These are phyloP conservation scores for Phthorimaea operculella DNA, from an alignment of 1,140 invertebrate species.

Conservation along the genomic window DNA sequence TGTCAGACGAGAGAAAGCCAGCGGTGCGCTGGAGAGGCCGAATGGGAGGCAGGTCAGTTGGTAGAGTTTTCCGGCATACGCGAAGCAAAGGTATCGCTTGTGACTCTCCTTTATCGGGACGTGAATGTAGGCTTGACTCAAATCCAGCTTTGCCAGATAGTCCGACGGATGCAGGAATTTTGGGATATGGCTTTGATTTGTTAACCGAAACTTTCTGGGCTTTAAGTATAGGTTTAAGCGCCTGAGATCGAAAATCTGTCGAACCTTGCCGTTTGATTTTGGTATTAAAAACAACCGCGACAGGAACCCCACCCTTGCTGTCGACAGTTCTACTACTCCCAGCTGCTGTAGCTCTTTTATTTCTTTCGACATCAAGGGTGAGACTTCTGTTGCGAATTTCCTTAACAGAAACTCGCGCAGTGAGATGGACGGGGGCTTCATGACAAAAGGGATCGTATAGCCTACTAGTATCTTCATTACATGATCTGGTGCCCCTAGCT, in stretches of 20 bases:
- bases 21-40: background rate
- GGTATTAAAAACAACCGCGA: constrained; percentile 12
- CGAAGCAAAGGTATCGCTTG: constrained; percentile 21
- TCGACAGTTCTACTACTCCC: constrained; percentile 14
- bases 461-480: constrained; percentile 6
- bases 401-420: background rate
- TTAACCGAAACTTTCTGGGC: constrained; percentile 8
- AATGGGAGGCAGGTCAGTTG: constrained; percentile 33
- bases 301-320: constrained; percentile 15
- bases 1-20: background rate
- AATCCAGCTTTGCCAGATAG: constrained; percentile 24
- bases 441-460: constrained; percentile 8
- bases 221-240: constrained; percentile 9
- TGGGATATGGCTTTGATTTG: constrained; percentile 6
- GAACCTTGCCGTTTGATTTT: constrained; percentile 1
- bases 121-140: constrained; percentile 16
- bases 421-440: background rate
- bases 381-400: constrained; percentile 1
- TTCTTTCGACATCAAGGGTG: background rate
- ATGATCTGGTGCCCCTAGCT: background rate
- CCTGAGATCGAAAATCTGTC: constrained; percentile 22
- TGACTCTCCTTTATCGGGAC: constrained; percentile 27
- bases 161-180: constrained; percentile 15
- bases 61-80: constrained; percentile 22
- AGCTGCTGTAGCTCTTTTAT: background rate